Conservation (phyloP, 2,888 invertebrate species). For the Prosapia bicincta region DNA sequence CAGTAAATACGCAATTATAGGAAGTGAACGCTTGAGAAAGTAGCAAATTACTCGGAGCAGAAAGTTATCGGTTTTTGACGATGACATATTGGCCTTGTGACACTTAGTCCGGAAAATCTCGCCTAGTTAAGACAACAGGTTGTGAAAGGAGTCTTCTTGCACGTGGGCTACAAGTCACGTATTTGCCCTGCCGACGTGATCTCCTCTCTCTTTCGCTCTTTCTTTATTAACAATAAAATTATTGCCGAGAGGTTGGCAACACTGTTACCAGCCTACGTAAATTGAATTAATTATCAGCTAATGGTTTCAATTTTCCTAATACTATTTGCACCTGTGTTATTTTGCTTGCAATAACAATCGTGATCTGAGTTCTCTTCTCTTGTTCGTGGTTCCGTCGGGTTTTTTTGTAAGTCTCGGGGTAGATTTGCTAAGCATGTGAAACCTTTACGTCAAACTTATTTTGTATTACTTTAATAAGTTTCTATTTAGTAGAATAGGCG, state of each 20-base stretch:
- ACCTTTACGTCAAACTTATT: too few species aligned
- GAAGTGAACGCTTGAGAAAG: neutral
- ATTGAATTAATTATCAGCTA: constrained; percentile 1
- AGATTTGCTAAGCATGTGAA: too few species aligned
- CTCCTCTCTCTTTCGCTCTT: neutral
- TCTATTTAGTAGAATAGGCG: too few species aligned
- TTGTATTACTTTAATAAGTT: too few species aligned
- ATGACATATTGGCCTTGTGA: neutral
- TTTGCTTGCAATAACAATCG: too few species aligned
- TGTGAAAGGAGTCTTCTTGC: neutral
- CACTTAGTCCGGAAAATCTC: neutral
- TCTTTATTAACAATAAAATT: constrained; percentile 2
- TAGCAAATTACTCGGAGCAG: neutral
- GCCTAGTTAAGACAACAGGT: neutral
- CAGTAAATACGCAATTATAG: neutral
- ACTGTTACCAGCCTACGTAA: neutral
- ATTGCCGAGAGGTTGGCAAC: neutral
- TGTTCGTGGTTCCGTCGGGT: too few species aligned
- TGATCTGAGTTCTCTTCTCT: too few species aligned
- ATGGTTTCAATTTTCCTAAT: too few species aligned
- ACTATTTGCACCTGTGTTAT: too few species aligned
- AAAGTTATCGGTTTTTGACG: neutral
- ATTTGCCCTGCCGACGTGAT: constrained; percentile 2
- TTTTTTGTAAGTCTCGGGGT: too few species aligned
- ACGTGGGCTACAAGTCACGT: neutral